These are phyloP conservation scores for Nettapus auritus DNA, from an alignment of 2,113 vertebrate genomes.

Conservation along the genomic window DNA sequence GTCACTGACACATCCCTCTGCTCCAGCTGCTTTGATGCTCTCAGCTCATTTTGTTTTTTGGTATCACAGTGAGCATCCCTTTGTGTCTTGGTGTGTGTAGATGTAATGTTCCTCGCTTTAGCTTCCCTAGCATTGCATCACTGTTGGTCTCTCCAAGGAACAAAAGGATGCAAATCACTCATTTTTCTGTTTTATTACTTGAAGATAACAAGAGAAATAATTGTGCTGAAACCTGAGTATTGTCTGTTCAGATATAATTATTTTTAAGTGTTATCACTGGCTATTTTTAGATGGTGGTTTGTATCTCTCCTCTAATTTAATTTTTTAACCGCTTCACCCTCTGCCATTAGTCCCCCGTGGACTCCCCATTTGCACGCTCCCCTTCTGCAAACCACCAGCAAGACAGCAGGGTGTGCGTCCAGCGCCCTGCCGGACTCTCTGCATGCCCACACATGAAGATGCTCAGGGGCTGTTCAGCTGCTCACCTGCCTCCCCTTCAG, in stretches of 20 bases:
- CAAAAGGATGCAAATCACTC: not conserved
- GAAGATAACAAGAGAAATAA: not conserved
- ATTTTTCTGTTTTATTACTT: not conserved
- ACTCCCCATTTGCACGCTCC: not conserved
- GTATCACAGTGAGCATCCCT: not conserved
- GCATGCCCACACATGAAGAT: not conserved
- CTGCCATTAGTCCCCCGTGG: not conserved
- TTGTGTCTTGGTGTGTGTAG: not conserved
- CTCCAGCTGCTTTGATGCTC: not conserved
- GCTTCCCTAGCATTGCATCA: not conserved
- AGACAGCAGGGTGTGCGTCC: not conserved
- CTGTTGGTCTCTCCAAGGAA: not conserved
- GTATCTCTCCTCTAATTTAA: not conserved
- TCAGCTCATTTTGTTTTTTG: not conserved
- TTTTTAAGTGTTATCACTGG: not conserved
- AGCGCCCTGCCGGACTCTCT: slow-evolving; percentile 8
- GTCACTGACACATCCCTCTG: not conserved
- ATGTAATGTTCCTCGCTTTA: not conserved
- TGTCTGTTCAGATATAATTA: not conserved
- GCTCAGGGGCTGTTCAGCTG: not conserved
- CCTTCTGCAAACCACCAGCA: not conserved
- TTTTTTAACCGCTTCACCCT: not conserved
- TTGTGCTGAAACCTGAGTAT: not conserved
- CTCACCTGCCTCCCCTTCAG: not conserved
- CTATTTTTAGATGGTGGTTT: not conserved